These are phyloP conservation scores for Polypterus bichir DNA, from an alignment of 2,113 vertebrate genomes.

Conservation along the genomic window DNA sequence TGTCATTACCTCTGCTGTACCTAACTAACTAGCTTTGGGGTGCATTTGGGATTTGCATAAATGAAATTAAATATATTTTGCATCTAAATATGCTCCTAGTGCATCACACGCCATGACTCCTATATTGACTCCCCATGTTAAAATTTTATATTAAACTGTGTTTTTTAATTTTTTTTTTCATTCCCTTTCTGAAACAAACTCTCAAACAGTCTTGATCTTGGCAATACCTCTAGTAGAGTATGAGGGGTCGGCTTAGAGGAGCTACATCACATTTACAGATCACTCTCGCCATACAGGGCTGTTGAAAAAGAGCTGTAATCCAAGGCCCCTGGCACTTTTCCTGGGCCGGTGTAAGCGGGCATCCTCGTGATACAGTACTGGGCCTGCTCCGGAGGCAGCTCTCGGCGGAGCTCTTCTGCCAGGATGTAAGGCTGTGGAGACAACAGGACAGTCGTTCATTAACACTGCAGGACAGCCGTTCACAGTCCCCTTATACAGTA, in stretches of 20 bases:
- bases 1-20: background rate
- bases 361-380: conserved; percentile 76
- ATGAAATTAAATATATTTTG: background rate
- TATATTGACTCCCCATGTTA: too few species aligned
- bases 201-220: background rate
- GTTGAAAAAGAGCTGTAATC: conserved; percentile 71
- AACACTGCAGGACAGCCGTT: too few species aligned
- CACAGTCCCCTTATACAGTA: too few species aligned
- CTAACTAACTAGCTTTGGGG: background rate
- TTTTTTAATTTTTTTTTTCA: background rate
- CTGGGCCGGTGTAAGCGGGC: conserved; percentile 56
- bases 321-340: conserved; percentile 57
- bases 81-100: background rate
- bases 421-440: conserved; percentile 59
- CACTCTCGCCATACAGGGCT: conserved; percentile 72
- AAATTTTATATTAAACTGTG: background rate
- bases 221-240: background rate
- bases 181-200: background rate
- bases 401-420: conserved; percentile 63
- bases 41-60: conserved; percentile 4
- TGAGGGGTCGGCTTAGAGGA: background rate
- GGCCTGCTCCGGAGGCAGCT: conserved; percentile 70
- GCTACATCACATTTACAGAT: conserved; percentile 48
- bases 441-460: background rate
- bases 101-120: background rate